Evolutionary conservation across 2,797 vertebrate genomes (phyloP), one percentile per base, ranked within the genome.

Genomic region (Acipenser transmontanus): DNA sequence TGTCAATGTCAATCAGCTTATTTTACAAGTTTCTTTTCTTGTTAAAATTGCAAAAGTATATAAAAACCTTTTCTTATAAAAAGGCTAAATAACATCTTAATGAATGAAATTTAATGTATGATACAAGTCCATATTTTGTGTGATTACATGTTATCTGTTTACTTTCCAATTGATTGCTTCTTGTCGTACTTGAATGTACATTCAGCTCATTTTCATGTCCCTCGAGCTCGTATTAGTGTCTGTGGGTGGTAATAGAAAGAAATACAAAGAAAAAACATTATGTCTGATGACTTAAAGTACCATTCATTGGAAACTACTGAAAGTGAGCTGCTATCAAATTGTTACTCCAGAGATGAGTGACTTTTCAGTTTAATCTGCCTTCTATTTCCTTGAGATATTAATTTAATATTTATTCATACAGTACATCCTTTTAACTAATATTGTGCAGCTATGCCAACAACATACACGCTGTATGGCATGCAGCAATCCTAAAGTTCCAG

Each of bases 21-120:
- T 74, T 78, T 82, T 84, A 74, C 73, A 52, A 34, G 34, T 34
- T 34, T 34, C 3, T 75, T 78, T 70, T 72, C 81, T 51, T 71
- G 68, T 72, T 69, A 82, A 83, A 77, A 87, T 83, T 88, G 83
- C 87, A 80, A 62, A 59, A 17, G 14, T 57, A 50, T 80, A 79
- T 82, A 68, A 84, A 86, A 87, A 87, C 79, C 77, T 77, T 48
- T 47, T 74, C 67, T 81, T 66, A 85, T 80, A 78, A 82, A 67
- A 20, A 59, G 59, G 17, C 62, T 66, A 54, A 17, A 49, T 1
- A 66, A 63, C 13, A 66, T 50, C 12, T 52, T 9, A 61, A 47
- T 62, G 59, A 50, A 13, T 82, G 80, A 80, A 85, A 49, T 59
- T 12, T 82, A 84, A 84, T 71, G 64, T 75, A 68, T 34, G 34